Base-by-base conservation (phyloP, 1,140 invertebrate genomes). In the Amyelois transitella region DNA sequence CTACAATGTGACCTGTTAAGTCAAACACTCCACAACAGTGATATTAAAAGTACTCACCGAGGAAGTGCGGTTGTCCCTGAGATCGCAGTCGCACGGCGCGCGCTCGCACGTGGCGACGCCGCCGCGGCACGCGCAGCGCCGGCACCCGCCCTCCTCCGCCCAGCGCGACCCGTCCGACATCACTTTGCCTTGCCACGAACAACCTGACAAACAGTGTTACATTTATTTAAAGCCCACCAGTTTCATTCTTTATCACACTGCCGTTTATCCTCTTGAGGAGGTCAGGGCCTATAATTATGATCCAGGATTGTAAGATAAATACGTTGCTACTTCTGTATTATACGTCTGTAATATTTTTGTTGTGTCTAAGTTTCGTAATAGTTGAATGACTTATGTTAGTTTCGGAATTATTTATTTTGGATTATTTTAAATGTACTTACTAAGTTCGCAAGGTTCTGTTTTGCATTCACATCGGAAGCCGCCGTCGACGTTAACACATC, bases 401-500 rank as follows among this genome's bases (percentile, higher is more conserved):
- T n/a, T n/a, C n/a, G n/a, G n/a, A n/a, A n/a, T n/a, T n/a, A n/a
- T n/a, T n/a, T n/a, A n/a, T n/a, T n/a, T n/a, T n/a, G n/a, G n/a
- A n/a, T n/a, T n/a, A n/a, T n/a, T n/a, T n/a, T n/a, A 3, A 44
- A 17, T 43, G 5, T 55, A 84, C 64, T 89, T 81, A 86, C 92
- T 90, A 51, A 89, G 75, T 62, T 89, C 87, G 70, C 89, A 91
- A 8, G 87, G 83, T 7, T 89, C 83, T 6, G 81, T 72, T 25
- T 91, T 89, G 89, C 97, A 98, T 55, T 91, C 77, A 81, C 97
- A 98, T 58, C 90, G 83, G 79, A 94, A 97, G 18, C 93, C 91
- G 43, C 96, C 97, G 43, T 94, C 91, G 6, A 91, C 93, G 77
- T 98, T 98, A 44, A 94, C 83, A 86, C 97, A 98, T 76, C 91